A percentile compares a stretch with the other conserved stretches of the same genome.
Evolutionary conservation across 2,888 invertebrate species (phyloP).

Genomic region (Lasiommata megera): DNA sequence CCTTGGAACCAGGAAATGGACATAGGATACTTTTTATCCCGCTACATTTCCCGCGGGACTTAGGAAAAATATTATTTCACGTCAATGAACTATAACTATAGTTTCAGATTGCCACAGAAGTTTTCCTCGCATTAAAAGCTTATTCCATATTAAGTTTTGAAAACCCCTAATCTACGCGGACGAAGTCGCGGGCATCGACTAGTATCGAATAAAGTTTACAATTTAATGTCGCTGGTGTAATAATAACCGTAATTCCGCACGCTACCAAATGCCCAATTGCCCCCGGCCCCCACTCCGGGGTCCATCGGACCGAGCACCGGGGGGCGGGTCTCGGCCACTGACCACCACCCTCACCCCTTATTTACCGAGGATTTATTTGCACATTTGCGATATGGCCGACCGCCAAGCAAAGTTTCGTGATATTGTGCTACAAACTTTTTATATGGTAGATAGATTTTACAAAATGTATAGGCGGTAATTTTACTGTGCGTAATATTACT

Average conservation of each 20-base stretch:
- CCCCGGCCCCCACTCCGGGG: conserved; percentile 2
- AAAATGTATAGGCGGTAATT: too few species aligned
- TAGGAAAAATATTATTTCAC: too few species aligned
- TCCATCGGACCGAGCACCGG: conserved; percentile 28
- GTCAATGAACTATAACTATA: too few species aligned
- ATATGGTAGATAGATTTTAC: neutral
- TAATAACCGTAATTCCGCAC: conserved; percentile 8
- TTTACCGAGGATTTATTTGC: conserved; percentile 69
- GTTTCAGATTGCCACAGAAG: too few species aligned
- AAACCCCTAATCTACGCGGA: too few species aligned
- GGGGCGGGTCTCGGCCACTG: conserved; percentile 60
- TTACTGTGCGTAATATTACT: too few species aligned
- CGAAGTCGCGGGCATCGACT: too few species aligned
- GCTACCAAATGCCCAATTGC: conserved; percentile 12
- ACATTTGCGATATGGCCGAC: conserved; percentile 55
- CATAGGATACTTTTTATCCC: too few species aligned
- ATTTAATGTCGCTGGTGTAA: conserved; percentile 1
- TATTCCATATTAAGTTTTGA: too few species aligned
- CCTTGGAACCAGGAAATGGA: too few species aligned
- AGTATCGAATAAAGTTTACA: neutral
- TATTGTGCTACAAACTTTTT: neutral
- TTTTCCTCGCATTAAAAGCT: too few species aligned
- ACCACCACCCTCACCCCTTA: conserved; percentile 64
- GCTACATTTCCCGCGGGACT: too few species aligned
- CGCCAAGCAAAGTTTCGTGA: conserved; percentile 19